phyloP scores from a whole-genome alignment of 2,113 vertebrate genomes.

The Corvus cornix region DNA sequence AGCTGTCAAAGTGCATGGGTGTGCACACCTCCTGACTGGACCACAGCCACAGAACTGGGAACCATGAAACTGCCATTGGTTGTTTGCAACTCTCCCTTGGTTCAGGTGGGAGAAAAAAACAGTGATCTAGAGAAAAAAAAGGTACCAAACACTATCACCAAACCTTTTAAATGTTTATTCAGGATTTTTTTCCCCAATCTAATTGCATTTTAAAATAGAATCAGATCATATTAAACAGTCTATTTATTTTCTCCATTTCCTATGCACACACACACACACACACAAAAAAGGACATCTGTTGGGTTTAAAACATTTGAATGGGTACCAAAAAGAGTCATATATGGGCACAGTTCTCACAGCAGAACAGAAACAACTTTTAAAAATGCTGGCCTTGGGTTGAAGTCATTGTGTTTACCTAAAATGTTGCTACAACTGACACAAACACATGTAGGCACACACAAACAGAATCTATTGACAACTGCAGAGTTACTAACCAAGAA shows the following conservation, averaged over 20 bases:
- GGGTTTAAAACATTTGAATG: not conserved
- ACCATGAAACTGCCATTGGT: rapidly evolving
- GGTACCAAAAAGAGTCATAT: not conserved
- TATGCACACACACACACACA: not conserved
- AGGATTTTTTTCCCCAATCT: not conserved
- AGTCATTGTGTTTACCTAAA: not conserved
- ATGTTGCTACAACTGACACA: not conserved
- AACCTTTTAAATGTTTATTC: not conserved
- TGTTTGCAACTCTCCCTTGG: not conserved
- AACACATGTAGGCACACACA: not conserved
- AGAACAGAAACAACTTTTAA: not conserved
- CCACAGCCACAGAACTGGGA: not conserved
- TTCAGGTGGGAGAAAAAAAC: not conserved
- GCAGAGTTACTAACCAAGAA: not conserved
- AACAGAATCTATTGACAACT: not conserved
- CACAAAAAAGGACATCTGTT: not conserved
- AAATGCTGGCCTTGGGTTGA: not conserved
- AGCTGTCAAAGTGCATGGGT: too few species aligned
- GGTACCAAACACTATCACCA: rapidly evolving
- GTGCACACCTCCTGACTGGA: not conserved
- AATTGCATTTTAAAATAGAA: not conserved
- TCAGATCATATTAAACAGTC: not conserved
- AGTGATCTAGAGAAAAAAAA: not conserved
- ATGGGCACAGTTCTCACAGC: not conserved
- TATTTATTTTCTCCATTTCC: conserved; percentile 8